phyloP scores from a whole-genome alignment of 2,113 vertebrate species.

The Hydrochoerus hydrochaeris region DNA sequence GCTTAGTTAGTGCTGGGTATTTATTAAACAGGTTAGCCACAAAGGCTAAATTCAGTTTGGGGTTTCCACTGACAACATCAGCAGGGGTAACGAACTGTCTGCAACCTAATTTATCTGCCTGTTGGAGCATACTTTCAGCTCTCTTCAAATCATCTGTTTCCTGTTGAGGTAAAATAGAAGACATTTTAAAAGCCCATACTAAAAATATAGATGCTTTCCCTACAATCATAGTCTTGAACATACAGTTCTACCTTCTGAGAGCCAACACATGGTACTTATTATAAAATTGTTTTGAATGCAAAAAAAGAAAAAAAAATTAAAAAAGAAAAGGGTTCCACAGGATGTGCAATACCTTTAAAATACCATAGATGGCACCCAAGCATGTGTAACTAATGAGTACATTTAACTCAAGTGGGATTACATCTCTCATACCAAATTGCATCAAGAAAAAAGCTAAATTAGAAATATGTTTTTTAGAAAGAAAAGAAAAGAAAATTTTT shows the following conservation, averaged over 20 bases:
- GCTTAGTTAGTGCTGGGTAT: slow-evolving; percentile 95
- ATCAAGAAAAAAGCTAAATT: background rate
- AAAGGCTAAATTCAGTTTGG: slow-evolving; percentile 97
- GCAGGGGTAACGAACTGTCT: slow-evolving; percentile 95
- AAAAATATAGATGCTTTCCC: slow-evolving; percentile 46
- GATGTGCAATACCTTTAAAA: slow-evolving; percentile 39
- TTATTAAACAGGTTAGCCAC: slow-evolving; percentile 99
- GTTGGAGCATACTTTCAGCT: slow-evolving; percentile 94
- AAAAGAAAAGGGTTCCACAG: background rate
- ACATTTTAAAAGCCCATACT: slow-evolving; percentile 29
- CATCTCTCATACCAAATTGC: background rate
- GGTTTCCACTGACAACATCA: slow-evolving; percentile 95
- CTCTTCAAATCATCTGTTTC: slow-evolving; percentile 92
- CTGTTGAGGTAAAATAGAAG: slow-evolving; percentile 83
- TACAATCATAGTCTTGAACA: background rate
- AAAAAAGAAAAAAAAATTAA: background rate
- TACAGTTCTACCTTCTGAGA: background rate
- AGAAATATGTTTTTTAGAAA: background rate
- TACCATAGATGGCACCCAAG: slow-evolving; percentile 31
- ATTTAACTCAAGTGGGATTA: background rate
- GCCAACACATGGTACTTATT: slow-evolving; percentile 7
- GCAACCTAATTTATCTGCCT: slow-evolving; percentile 94
- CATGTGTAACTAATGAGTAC: background rate
- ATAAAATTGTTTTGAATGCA: slow-evolving; percentile 50
- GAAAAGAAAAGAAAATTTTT: background rate